phyloP scores from a whole-genome alignment of 2,797 vertebrate species.

The Mallotus villosus region DNA sequence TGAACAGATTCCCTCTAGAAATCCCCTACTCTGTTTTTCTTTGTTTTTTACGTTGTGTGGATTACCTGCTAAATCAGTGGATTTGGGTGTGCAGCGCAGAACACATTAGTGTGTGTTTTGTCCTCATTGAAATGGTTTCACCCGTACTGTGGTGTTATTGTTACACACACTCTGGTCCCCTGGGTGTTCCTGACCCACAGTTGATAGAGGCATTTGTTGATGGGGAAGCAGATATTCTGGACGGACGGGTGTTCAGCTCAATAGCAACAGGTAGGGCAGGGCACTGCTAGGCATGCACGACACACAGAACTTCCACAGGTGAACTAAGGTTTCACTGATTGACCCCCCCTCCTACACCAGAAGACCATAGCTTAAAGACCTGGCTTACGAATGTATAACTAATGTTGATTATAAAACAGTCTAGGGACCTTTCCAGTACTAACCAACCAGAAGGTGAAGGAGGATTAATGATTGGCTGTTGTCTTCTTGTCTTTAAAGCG shows the following conservation, averaged over 20 bases:
- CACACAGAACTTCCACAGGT: constrained; percentile 15
- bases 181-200: constrained; percentile 7
- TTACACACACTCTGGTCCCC: constrained; percentile 14
- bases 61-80: no score
- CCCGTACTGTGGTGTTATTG: constrained; percentile 1
- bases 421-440: background rate
- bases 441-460: background rate
- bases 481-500: background rate
- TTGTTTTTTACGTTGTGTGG: no score
- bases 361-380: constrained; percentile 11
- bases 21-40: constrained; percentile 5
- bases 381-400: background rate
- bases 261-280: constrained; percentile 52
- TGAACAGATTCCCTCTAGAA: background rate
- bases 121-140: background rate
- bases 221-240: constrained; percentile 51
- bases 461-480: background rate
- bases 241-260: constrained; percentile 53
- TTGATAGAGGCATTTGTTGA: constrained; percentile 39
- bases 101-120: background rate
- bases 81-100: no score
- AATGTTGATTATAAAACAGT: constrained; percentile 5
- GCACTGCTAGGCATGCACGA: constrained; percentile 12
- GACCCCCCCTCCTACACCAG: constrained; percentile 13
- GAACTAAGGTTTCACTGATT: constrained; percentile 28